A percentile compares a stretch with the other conserved stretches of the same genome.
phyloP scores from a whole-genome alignment of 2,113 vertebrate genomes.

The Syngnathus scovelli region DNA sequence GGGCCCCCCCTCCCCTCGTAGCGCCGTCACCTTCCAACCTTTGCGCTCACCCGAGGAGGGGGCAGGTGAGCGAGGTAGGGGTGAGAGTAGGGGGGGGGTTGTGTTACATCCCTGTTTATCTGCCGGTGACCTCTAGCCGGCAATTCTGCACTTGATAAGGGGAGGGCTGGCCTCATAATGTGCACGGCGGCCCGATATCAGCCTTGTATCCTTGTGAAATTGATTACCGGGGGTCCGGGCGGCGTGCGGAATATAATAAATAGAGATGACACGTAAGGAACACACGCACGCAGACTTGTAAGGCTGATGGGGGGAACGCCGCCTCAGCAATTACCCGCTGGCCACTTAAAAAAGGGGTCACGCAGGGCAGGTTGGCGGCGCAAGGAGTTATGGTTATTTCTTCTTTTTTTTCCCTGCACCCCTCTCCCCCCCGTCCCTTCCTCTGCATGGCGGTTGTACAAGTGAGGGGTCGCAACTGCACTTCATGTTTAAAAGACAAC shows the following conservation, averaged over 20 bases:
- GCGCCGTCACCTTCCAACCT: conserved; percentile 63
- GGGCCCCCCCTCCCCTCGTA: conserved; percentile 42
- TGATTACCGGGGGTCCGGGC: conserved; percentile 70
- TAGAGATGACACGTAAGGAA: conserved; percentile 74
- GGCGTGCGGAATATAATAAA: conserved; percentile 77
- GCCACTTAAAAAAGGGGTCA: conserved; percentile 76
- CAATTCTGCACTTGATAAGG: conserved; percentile 99
- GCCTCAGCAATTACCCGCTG: conserved; percentile 76
- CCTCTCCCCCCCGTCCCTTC: not conserved
- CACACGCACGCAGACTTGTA: conserved; percentile 64
- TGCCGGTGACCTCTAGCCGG: conserved; percentile 96
- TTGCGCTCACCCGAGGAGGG: conserved; percentile 48
- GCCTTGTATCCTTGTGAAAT: conserved; percentile 78
- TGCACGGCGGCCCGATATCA: conserved; percentile 71
- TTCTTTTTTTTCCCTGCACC: conserved; percentile 53
- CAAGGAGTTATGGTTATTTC: conserved; percentile 73
- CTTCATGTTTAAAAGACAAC: not conserved
- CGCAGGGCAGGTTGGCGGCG: conserved; percentile 62
- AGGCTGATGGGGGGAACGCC: conserved; percentile 68
- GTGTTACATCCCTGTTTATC: conserved; percentile 99
- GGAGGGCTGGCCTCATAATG: conserved; percentile 76
- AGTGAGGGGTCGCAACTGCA: not conserved
- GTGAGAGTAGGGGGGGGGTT: conserved; percentile 59
- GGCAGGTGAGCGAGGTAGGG: conserved; percentile 48
- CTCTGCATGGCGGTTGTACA: conserved; percentile 5